Conservation (phyloP, 2,888 invertebrate species). For the Callosobruchus maculatus region DNA sequence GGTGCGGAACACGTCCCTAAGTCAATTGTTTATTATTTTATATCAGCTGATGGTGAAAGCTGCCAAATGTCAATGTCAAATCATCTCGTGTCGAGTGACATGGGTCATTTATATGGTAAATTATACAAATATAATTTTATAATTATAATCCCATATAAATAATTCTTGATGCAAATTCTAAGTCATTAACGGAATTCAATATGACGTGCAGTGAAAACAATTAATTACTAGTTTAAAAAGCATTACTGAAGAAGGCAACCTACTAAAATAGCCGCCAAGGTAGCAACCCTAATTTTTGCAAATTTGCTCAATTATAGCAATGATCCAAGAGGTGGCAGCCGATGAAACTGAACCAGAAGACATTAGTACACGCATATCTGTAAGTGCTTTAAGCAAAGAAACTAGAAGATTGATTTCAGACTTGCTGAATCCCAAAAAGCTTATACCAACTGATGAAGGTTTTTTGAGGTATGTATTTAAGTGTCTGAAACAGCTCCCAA, state of each 20-base stretch:
- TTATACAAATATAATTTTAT: not conserved
- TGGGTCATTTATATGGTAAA: not conserved
- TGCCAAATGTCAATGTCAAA: not conserved
- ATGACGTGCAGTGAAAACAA: not conserved
- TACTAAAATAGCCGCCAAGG: not conserved
- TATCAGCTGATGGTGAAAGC: too few relatives aligned
- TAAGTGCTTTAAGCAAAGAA: conserved; percentile 37
- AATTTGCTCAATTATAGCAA: not conserved
- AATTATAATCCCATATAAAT: not conserved
- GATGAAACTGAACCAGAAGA: not conserved
- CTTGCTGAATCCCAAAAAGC: conserved; percentile 63
- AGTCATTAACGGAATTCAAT: not conserved
- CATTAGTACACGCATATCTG: conserved; percentile 10
- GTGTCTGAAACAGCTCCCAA: too few relatives aligned
- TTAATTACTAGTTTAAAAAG: not conserved
- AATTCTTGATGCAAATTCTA: not conserved
- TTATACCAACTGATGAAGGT: conserved; percentile 61
- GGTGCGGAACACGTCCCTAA: too few relatives aligned
- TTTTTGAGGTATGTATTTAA: conserved; percentile 29
- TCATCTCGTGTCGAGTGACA: not conserved
- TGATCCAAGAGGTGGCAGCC: not conserved
- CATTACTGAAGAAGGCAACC: not conserved
- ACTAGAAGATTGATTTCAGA: conserved; percentile 56
- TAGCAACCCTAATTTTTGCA: not conserved
- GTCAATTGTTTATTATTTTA: too few relatives aligned